phyloP scores from a whole-genome alignment of 1,140 invertebrate species.

The Apis cerana region DNA sequence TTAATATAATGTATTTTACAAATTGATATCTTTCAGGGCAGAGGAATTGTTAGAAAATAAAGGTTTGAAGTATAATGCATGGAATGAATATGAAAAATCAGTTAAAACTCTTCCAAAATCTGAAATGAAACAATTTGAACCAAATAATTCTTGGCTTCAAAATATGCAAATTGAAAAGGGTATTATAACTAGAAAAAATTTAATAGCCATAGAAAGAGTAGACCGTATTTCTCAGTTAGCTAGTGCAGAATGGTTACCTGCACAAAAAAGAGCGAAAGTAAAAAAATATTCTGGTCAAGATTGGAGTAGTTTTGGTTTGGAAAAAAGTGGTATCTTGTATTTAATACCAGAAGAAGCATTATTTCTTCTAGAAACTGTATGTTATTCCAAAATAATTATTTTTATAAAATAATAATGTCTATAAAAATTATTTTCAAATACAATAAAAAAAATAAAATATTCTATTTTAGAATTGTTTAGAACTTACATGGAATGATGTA shows the following conservation, averaged over 20 bases:
- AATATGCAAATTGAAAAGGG: conserved; percentile 83
- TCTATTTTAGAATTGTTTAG: conserved; percentile 82
- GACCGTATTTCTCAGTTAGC: conserved; percentile 83
- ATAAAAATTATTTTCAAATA: conserved; percentile 14
- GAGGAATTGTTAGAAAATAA: conserved; percentile 80
- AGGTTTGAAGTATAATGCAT: conserved; percentile 78
- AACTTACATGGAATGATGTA: conserved; percentile 82
- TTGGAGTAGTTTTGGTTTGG: conserved; percentile 83
- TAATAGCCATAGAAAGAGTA: conserved; percentile 83
- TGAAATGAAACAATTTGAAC: conserved; percentile 82
- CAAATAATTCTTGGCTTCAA: conserved; percentile 83
- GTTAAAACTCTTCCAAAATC: conserved; percentile 80
- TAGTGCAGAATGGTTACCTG: conserved; percentile 83
- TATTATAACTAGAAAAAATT: conserved; percentile 80
- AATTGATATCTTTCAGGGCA: conserved; percentile 76
- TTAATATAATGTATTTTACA: neutral
- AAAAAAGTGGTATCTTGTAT: conserved; percentile 79
- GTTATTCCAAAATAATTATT: conserved; percentile 41
- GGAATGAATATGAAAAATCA: conserved; percentile 73
- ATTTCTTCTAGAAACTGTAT: conserved; percentile 85
- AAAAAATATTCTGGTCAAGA: conserved; percentile 82
- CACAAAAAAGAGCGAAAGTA: conserved; percentile 82
- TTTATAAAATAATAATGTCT: conserved; percentile 12
- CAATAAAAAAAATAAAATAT: conserved; percentile 31
- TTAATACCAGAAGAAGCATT: conserved; percentile 85